phyloP scores from a whole-genome alignment of 2,113 vertebrate species.

The Psilopsiagon aymara region DNA sequence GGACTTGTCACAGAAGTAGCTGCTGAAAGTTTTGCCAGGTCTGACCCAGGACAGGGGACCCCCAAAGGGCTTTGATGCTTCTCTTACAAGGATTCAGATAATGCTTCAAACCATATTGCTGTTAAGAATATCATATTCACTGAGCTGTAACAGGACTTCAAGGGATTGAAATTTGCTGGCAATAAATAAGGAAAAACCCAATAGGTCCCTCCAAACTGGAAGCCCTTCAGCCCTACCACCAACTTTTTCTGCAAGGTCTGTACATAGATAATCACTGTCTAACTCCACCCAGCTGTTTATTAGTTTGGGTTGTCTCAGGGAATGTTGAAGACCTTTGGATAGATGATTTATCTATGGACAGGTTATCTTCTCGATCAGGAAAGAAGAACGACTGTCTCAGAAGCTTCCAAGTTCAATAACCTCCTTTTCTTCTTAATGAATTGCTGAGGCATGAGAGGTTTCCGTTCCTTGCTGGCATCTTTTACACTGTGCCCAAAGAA shows the following conservation, averaged over 20 bases:
- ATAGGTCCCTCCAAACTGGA: neutral
- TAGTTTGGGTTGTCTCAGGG: slow-evolving; percentile 11
- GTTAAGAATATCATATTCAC: neutral
- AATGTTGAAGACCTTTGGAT: slow-evolving; percentile 1
- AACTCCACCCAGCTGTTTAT: neutral
- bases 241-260: neutral
- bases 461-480: slow-evolving; percentile 81
- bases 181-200: neutral
- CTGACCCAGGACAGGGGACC: neutral
- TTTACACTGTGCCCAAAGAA: slow-evolving; percentile 74
- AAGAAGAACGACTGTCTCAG: slow-evolving; percentile 39
- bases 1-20: neutral
- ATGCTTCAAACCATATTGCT: neutral
- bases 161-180: neutral
- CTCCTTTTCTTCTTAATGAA: slow-evolving; percentile 74
- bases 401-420: slow-evolving; percentile 68
- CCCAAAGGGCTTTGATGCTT: neutral
- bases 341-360: slow-evolving; percentile 2
- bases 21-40: neutral
- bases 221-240: neutral
- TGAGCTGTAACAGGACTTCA: neutral
- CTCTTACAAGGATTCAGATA: neutral
- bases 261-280: neutral
- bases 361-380: slow-evolving; percentile 50
- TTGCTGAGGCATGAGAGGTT: slow-evolving; percentile 76